A percentile compares a stretch with the other conserved stretches of the same genome.
Evolutionary conservation across 1,140 invertebrate species (phyloP).

Genomic region (Halictus rubicundus): DNA sequence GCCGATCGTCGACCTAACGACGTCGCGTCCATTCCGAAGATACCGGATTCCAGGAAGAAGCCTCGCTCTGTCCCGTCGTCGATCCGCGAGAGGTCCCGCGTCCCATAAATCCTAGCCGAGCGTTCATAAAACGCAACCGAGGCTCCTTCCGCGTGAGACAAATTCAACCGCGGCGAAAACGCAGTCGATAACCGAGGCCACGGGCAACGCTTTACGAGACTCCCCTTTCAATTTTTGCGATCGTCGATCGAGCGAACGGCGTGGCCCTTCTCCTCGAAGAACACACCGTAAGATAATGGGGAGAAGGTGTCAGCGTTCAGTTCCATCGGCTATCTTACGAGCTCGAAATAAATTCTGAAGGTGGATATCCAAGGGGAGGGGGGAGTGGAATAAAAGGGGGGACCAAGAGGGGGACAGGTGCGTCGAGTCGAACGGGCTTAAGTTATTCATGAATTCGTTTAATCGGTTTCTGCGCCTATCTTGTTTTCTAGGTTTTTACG

Average conservation of each 20-base stretch:
- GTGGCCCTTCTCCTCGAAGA: not conserved
- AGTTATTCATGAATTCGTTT: constrained; percentile 80
- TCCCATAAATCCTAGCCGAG: constrained; percentile 44
- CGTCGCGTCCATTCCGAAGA: constrained; percentile 1
- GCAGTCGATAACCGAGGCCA: not conserved
- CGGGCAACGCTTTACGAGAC: constrained; percentile 47
- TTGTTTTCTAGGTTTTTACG: constrained; percentile 76
- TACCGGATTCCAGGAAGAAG: not conserved
- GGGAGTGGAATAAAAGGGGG: constrained; percentile 26
- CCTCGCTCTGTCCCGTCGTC: not conserved
- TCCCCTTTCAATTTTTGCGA: constrained; percentile 35
- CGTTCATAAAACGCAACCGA: constrained; percentile 38
- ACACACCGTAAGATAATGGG: not conserved
- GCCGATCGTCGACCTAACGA: not conserved
- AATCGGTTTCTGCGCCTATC: constrained; percentile 78
- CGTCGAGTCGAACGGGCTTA: constrained; percentile 67
- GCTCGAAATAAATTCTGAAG: constrained; percentile 17
- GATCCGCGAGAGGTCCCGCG: constrained; percentile 3
- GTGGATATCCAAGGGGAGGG: not conserved
- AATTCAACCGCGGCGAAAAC: not conserved
- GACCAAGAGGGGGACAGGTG: constrained; percentile 66
- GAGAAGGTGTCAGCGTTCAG: constrained; percentile 28
- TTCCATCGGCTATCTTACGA: constrained; percentile 42
- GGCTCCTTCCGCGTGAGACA: constrained; percentile 31
- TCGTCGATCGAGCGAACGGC: not conserved